phyloP scores from a whole-genome alignment of 2,113 vertebrate genomes.

The Conger conger region DNA sequence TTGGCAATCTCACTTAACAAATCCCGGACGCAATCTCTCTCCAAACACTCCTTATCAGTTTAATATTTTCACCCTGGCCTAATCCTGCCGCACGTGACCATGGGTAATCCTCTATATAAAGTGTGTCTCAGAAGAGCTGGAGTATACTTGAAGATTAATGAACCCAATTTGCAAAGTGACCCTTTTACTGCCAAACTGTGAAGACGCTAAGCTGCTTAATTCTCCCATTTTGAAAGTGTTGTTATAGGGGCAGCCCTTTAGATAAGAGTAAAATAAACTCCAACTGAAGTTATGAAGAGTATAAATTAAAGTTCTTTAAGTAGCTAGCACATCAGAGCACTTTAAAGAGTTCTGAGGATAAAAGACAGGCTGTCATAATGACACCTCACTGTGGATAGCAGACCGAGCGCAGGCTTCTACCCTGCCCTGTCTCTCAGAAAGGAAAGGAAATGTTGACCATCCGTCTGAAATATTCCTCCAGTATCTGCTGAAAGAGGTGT shows the following conservation, averaged over 20 bases:
- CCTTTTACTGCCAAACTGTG: slow-evolving; percentile 69
- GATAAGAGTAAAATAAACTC: slow-evolving; percentile 63
- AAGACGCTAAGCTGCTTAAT: slow-evolving; percentile 69
- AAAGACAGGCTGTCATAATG: slow-evolving; percentile 19
- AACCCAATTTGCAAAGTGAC: slow-evolving; percentile 80
- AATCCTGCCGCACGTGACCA: slow-evolving; percentile 64
- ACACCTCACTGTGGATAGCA: neutral
- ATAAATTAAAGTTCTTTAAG: slow-evolving; percentile 58
- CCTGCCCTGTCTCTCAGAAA: neutral
- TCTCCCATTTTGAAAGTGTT: slow-evolving; percentile 56
- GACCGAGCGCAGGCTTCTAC: neutral
- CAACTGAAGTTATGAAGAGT: slow-evolving; percentile 51
- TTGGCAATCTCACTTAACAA: slow-evolving; percentile 62
- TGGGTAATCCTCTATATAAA: slow-evolving; percentile 72
- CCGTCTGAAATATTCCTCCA: slow-evolving; percentile 6
- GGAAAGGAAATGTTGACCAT: slow-evolving; percentile 9
- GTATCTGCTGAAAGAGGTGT: neutral
- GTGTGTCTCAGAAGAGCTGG: slow-evolving; percentile 62
- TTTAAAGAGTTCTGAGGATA: slow-evolving; percentile 41
- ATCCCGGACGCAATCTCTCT: slow-evolving; percentile 37
- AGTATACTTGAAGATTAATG: slow-evolving; percentile 74
- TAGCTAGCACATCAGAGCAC: slow-evolving; percentile 37
- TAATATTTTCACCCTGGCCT: slow-evolving; percentile 55
- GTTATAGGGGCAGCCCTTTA: slow-evolving; percentile 57
- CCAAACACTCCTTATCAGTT: slow-evolving; percentile 18